Evolutionary conservation across 2,888 invertebrate species (phyloP), one percentile per base, ranked within the genome.

Genomic region (Ornithoptera alexandrae): DNA sequence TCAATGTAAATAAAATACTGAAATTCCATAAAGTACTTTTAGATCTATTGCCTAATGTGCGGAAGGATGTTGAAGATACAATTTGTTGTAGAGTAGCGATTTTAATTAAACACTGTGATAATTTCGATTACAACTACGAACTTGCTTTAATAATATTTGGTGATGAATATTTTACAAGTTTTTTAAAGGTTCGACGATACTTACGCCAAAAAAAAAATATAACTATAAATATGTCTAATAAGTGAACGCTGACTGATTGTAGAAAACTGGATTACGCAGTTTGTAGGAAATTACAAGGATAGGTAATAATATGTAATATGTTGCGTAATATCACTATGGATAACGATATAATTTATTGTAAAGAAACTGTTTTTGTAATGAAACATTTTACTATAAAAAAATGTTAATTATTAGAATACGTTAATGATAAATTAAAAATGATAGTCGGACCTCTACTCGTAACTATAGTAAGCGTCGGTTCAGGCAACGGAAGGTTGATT

Each of bases 191-290:
- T 60, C 10, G 18, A 30, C 18, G 53, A 24, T 24, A 58, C 20
- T 20, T 36, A n/a, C 53, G 36, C 56, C 18, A 61, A 67, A 61
- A 53, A 60, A 64, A 36, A 53, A 50, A 50, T 4, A 46, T 20
- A 17, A 63, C 20, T 57, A 59, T 69, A 59, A 62, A 53, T 50
- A 46, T 24, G 18, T 57, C 42, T 65, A 62, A 39, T 70, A 50
- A 66, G 42, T 63, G 64, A 63, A 64, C 59, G 62, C 58, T 63
- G 69, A 69, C 69, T 69, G 69, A 69, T 69, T 50, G 46, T 69
- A 66, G 69, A 62, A 58, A 65, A 65, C 62, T 62, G 65, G 30
- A 62, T 30, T 46, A 50, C 36, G 58, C 67, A 60, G 67, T 67
- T 67, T 20, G 39, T 67, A 65, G 62, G 57, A 62, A 62, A 36